Conservation (phyloP, 2,888 invertebrate species). For the Sacculina carcini region DNA sequence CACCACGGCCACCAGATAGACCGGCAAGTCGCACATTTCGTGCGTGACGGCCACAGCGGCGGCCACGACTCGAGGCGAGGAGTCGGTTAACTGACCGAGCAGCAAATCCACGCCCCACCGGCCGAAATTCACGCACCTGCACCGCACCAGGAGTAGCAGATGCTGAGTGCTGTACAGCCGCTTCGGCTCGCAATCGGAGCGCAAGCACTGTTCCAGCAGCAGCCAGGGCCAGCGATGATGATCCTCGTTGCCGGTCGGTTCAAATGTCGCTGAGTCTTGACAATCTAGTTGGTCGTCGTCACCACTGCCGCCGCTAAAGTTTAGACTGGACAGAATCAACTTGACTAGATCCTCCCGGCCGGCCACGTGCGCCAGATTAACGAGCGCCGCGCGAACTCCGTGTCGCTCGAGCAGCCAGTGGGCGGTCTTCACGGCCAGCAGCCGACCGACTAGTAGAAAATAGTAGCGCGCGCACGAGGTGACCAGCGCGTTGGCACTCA, state of each 20-base stretch:
- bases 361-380: constrained; percentile 50
- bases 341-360: constrained; percentile 81
- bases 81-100: constrained; percentile 54
- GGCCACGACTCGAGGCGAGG: constrained; percentile 46
- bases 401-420: background rate
- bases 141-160: constrained; percentile 52
- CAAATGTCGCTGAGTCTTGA: constrained; percentile 29
- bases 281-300: too few relatives aligned
- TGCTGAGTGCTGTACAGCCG: constrained; percentile 76
- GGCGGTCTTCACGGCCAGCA: constrained; percentile 19
- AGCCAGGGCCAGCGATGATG: background rate
- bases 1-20: constrained; percentile 45
- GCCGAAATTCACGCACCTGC: constrained; percentile 26
- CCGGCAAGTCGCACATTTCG: constrained; percentile 64
- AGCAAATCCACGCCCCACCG: constrained; percentile 66
- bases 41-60: constrained; percentile 57
- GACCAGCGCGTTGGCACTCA: constrained; percentile 62
- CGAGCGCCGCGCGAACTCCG: constrained; percentile 25
- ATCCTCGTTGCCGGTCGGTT: background rate
- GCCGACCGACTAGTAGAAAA: constrained; percentile 70
- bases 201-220: constrained; percentile 16
- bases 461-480: constrained; percentile 80
- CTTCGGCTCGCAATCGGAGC: constrained; percentile 26
- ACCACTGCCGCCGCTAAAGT: constrained; percentile 47
- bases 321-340: constrained; percentile 66